Evolutionary conservation across 2,797 vertebrate species (phyloP).

Genomic region (Vireo griseus): DNA sequence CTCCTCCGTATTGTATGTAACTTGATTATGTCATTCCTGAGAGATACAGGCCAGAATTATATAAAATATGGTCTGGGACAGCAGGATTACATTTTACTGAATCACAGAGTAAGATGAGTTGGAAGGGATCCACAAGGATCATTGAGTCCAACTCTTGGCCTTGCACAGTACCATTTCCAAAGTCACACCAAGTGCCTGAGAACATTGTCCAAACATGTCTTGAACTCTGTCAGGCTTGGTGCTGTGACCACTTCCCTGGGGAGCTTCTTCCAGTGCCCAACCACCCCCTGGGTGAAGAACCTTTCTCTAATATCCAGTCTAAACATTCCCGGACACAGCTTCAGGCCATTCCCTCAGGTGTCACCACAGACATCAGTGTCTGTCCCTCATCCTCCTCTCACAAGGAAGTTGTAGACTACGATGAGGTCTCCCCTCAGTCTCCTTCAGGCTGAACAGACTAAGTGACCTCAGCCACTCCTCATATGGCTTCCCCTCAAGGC

Average conservation of each 20-base stretch:
- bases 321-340: neutral
- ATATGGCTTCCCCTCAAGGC: neutral
- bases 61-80: neutral
- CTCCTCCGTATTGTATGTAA: neutral
- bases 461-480: neutral
- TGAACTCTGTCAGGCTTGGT: neutral
- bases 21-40: neutral
- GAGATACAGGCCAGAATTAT: neutral
- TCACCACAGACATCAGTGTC: neutral
- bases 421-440: neutral
- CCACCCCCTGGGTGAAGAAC: neutral
- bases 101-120: neutral
- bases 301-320: neutral
- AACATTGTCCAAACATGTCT: neutral
- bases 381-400: neutral
- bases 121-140: neutral
- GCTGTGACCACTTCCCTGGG: neutral
- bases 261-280: neutral
- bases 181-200: neutral
- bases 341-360: neutral
- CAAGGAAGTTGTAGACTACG: rapidly evolving
- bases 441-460: neutral
- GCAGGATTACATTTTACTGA: neutral
- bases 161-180: neutral
- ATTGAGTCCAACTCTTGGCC: neutral